A percentile compares a stretch with the other conserved stretches of the same genome.
Conservation (phyloP, 1,140 invertebrate species). For the Drosophila burlai region DNA sequence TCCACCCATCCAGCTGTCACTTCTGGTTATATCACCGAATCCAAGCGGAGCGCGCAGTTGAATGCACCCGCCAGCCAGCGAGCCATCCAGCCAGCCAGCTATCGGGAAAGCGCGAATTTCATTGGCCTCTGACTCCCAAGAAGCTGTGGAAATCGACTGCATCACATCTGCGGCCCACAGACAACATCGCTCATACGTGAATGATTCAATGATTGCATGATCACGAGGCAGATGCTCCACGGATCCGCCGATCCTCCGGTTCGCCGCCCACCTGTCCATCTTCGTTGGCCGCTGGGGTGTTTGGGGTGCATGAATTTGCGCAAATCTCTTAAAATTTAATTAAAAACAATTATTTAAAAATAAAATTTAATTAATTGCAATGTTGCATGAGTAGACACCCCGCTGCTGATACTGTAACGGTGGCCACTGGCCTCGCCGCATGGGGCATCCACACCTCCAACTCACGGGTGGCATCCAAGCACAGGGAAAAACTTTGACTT, state of each 20-base stretch:
- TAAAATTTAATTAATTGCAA: slow-evolving; percentile 83
- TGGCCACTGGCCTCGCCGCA: slow-evolving; percentile 75
- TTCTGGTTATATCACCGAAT: slow-evolving; percentile 68
- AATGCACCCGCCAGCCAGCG: slow-evolving; percentile 62
- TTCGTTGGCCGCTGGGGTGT: slow-evolving; percentile 39
- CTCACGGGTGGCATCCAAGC: slow-evolving; percentile 57
- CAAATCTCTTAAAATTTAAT: slow-evolving; percentile 76
- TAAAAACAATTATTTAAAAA: slow-evolving; percentile 83
- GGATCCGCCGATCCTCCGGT: slow-evolving; percentile 4
- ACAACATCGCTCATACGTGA: slow-evolving; percentile 52
- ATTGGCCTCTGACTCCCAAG: slow-evolving; percentile 70
- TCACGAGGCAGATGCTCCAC: slow-evolving; percentile 58
- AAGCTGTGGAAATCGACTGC: slow-evolving; percentile 56
- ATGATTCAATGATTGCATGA: slow-evolving; percentile 79
- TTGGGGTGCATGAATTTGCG: slow-evolving; percentile 71
- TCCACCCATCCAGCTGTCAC: slow-evolving; percentile 57
- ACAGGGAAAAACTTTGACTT: slow-evolving; percentile 5
- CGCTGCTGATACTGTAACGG: slow-evolving; percentile 69
- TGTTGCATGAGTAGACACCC: slow-evolving; percentile 79
- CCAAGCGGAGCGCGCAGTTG: slow-evolving; percentile 41
- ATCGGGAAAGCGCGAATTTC: slow-evolving; percentile 59
- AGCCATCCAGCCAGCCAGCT: slow-evolving; percentile 8
- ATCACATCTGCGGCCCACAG: slow-evolving; percentile 27
- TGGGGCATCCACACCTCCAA: slow-evolving; percentile 70
- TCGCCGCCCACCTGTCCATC: slow-evolving; percentile 52